Percentiles rank a stretch among this genome's conserved stretches.
Evolutionary conservation across 2,113 vertebrate genomes (phyloP).

Genomic region (Myanophis thanlyinensis): DNA sequence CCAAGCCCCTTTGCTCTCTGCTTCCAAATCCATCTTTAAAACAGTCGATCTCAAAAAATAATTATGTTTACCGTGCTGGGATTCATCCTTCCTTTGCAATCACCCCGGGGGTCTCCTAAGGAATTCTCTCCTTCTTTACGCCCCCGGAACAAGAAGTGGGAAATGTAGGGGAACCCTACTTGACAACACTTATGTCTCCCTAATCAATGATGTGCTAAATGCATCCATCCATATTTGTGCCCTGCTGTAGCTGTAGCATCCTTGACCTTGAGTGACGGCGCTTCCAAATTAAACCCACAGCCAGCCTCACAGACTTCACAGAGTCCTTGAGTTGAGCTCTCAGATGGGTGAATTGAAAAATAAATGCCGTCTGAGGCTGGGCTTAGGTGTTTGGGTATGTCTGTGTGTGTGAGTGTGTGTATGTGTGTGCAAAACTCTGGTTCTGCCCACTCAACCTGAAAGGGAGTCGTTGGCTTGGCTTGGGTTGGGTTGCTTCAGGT

Average conservation of each 20-base stretch:
- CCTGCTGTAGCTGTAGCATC: conserved; percentile 8
- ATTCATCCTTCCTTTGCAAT: background rate
- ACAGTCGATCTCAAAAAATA: conserved; percentile 32
- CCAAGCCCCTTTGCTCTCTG: background rate
- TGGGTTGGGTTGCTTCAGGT: background rate
- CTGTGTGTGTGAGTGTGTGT: too few species aligned
- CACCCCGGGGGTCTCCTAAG: background rate
- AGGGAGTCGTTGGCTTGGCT: background rate
- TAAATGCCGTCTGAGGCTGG: conserved; percentile 30
- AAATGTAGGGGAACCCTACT: conserved; percentile 13
- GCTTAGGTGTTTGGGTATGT: too few species aligned
- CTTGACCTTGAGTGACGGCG: conserved; percentile 48
- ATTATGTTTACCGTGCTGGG: conserved; percentile 19
- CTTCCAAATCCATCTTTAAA: conserved; percentile 27
- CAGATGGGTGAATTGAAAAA: conserved; percentile 64
- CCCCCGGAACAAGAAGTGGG: background rate
- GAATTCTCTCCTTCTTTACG: background rate
- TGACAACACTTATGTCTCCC: conserved; percentile 1
- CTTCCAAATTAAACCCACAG: conserved; percentile 58
- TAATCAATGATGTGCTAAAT: conserved; percentile 3
- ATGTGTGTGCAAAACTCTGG: background rate
- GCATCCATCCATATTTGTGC: background rate
- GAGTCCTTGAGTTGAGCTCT: conserved; percentile 45
- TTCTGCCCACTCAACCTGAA: background rate
- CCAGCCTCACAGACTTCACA: conserved; percentile 24